Conservation (phyloP, 2,113 vertebrate genomes). For the Antennarius striatus region DNA sequence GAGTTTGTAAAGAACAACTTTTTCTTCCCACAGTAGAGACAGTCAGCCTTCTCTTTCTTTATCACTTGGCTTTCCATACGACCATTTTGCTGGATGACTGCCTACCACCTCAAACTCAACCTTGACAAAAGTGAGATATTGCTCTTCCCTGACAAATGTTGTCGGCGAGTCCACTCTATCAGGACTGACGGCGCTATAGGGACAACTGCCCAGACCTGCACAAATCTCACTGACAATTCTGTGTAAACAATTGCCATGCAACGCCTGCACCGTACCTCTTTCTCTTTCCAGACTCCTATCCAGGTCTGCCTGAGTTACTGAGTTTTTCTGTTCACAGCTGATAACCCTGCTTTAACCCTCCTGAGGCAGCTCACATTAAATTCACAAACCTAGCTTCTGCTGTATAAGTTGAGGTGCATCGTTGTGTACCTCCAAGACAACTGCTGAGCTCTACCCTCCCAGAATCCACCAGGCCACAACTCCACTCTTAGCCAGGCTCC, state of each 20-base stretch:
- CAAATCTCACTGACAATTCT: constrained; percentile 15
- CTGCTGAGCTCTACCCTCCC: constrained; percentile 29
- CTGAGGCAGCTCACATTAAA: constrained; percentile 17
- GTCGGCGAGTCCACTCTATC: constrained; percentile 37
- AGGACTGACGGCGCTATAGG: constrained; percentile 22
- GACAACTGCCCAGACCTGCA: constrained; percentile 34
- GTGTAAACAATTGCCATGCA: constrained; percentile 15
- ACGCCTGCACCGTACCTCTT: constrained; percentile 5
- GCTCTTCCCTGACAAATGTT: constrained; percentile 43
- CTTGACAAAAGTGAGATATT: constrained; percentile 42
- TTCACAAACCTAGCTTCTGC: constrained; percentile 24
- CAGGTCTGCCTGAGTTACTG: constrained; percentile 10
- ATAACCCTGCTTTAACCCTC: constrained; percentile 17
- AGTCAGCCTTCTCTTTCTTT: constrained; percentile 8
- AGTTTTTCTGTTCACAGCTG: constrained; percentile 7
- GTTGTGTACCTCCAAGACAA: constrained; percentile 28
- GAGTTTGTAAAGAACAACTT: too few species aligned
- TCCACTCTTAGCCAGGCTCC: constrained; percentile 8
- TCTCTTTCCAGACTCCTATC: neutral
- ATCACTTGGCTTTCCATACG: constrained; percentile 17
- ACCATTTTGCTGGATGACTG: constrained; percentile 11
- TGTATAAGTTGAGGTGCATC: constrained; percentile 33
- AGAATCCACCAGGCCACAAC: constrained; percentile 31
- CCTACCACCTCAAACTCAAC: constrained; percentile 30
- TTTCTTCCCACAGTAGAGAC: neutral